phyloP scores from a whole-genome alignment of 2,113 vertebrate species.

The Marmota flaviventris region DNA sequence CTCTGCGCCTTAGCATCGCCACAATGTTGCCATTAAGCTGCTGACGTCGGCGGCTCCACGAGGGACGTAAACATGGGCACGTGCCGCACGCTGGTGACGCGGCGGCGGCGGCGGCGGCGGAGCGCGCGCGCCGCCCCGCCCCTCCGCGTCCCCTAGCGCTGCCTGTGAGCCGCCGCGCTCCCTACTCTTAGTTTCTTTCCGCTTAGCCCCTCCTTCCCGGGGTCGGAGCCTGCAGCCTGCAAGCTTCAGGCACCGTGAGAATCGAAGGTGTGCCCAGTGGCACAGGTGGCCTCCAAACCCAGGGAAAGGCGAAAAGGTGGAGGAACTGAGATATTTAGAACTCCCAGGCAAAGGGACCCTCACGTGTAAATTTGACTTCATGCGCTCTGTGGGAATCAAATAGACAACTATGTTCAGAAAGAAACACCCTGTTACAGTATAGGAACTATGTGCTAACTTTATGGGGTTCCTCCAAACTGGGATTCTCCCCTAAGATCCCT shows the following conservation, averaged over 20 bases:
- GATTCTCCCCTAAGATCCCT: not conserved
- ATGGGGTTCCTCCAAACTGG: not conserved
- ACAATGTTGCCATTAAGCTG: slow-evolving; percentile 82
- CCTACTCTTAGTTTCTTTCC: rapidly evolving
- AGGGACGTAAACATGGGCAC: slow-evolving; percentile 86
- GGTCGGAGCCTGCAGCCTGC: rapidly evolving
- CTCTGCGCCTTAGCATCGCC: slow-evolving; percentile 57
- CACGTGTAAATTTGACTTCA: not conserved
- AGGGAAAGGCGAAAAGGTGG: not conserved
- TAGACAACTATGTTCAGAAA: not conserved
- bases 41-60: slow-evolving; percentile 83
- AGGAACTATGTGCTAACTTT: not conserved
- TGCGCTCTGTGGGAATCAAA: not conserved
- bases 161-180: not conserved
- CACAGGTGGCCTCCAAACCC: not conserved
- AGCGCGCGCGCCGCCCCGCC: not conserved
- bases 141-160: not conserved
- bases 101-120: slow-evolving; percentile 47
- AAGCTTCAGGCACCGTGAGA: rapidly evolving
- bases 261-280: not conserved
- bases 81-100: slow-evolving; percentile 85
- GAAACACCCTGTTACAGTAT: not conserved
- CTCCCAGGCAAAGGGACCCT: not conserved
- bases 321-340: not conserved
- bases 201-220: rapidly evolving